Evolutionary conservation across 2,797 vertebrate genomes (phyloP).

Genomic region (Lepus townsendii): DNA sequence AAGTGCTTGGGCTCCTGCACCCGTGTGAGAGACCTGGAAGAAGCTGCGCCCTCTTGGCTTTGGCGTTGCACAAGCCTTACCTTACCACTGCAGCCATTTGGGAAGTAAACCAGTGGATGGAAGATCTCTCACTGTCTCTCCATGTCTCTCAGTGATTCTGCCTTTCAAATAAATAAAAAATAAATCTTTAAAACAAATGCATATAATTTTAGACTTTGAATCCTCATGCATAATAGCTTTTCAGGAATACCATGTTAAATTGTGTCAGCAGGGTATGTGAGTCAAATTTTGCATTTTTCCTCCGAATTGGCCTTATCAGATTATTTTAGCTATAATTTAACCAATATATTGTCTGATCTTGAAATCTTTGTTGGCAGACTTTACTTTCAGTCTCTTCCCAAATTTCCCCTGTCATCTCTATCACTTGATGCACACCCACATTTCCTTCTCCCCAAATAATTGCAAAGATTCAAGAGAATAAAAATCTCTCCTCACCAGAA

Average conservation of each 20-base stretch:
- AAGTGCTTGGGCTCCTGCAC: too few species aligned
- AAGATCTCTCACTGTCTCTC: too few species aligned
- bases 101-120: too few species aligned
- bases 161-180: too few species aligned
- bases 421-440: not conserved
- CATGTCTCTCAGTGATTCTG: too few species aligned
- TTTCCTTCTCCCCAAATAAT: not conserved
- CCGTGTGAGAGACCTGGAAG: too few species aligned
- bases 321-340: not conserved
- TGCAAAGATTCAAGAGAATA: not conserved
- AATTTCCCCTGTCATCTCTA: not conserved
- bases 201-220: constrained; percentile 32
- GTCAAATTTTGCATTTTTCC: not conserved
- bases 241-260: not conserved
- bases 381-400: not conserved
- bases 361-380: constrained; percentile 13
- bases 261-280: not conserved
- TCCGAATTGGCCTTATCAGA: not conserved
- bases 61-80: too few species aligned
- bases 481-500: not conserved
- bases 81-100: too few species aligned
- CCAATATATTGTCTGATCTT: not conserved
- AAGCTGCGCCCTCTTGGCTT: too few species aligned
- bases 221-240: not conserved
- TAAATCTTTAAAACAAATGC: not conserved